Conservation (phyloP, 2,888 invertebrate genomes). For the Caenorhabditis sp. region DNA sequence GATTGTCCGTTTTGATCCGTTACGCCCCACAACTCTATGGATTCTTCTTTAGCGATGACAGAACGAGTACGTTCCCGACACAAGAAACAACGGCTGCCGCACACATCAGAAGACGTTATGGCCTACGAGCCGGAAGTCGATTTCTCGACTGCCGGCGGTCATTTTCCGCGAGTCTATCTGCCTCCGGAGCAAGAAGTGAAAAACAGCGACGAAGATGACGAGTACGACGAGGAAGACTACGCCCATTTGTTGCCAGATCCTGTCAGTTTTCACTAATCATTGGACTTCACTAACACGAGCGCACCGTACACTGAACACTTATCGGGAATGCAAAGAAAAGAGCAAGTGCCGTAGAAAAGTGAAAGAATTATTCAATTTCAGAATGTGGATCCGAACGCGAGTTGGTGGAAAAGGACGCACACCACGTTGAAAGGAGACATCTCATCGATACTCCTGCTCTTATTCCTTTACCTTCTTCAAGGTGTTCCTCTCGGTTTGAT, state of each 20-base stretch:
- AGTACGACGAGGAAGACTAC: slow-evolving; percentile 23
- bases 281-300: slow-evolving; percentile 19
- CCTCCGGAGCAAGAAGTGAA: slow-evolving; percentile 23
- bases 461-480: slow-evolving; percentile 91
- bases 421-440: slow-evolving; percentile 75
- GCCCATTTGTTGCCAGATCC: slow-evolving; percentile 49
- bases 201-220: slow-evolving; percentile 53
- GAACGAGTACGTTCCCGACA: slow-evolving; percentile 61
- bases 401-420: slow-evolving; percentile 72
- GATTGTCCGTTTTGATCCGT: not conserved
- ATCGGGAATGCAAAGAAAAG: not conserved
- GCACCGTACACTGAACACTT: not conserved
- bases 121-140: slow-evolving; percentile 75
- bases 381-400: slow-evolving; percentile 66
- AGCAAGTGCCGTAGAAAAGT: not conserved
- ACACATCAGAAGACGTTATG: slow-evolving; percentile 76
- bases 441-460: slow-evolving; percentile 83
- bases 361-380: slow-evolving; percentile 36
- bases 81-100: slow-evolving; percentile 58
- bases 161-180: slow-evolving; percentile 62
- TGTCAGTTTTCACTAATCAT: slow-evolving; percentile 42
- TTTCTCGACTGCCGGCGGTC: slow-evolving; percentile 64
- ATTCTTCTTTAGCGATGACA: slow-evolving; percentile 61
- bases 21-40: not conserved
- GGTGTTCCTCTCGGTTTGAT: slow-evolving; percentile 93